These are phyloP conservation scores for Heteropelma amictum DNA, from an alignment of 2,888 invertebrate species.

Conservation along the genomic window DNA sequence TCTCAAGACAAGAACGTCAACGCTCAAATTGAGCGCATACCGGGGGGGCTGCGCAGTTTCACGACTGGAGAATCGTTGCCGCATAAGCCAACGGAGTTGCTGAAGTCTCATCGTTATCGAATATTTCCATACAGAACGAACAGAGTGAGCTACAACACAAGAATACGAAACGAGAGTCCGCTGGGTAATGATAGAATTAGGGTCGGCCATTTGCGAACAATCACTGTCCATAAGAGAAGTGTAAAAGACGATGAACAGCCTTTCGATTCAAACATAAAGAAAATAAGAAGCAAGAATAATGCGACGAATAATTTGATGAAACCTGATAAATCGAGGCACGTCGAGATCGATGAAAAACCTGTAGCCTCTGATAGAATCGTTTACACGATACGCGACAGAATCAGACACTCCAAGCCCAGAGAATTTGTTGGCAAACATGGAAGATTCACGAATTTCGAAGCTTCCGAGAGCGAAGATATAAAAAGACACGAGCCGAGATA, in stretches of 20 bases:
- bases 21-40: constrained; percentile 17
- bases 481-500: too few species aligned
- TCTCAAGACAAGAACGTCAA: constrained; percentile 9
- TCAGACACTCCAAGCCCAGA: constrained; percentile 61
- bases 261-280: constrained; percentile 1
- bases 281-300: background rate
- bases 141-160: constrained; percentile 52
- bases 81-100: constrained; percentile 19
- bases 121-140: constrained; percentile 53
- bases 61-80: constrained; percentile 30
- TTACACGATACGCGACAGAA: constrained; percentile 64
- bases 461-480: too few species aligned
- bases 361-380: constrained; percentile 52
- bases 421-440: constrained; percentile 58
- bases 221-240: constrained; percentile 59
- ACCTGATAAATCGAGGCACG: background rate
- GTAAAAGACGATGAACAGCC: constrained; percentile 22
- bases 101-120: constrained; percentile 21
- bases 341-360: background rate
- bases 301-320: background rate
- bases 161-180: constrained; percentile 38
- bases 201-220: constrained; percentile 54
- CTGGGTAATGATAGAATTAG: constrained; percentile 21
- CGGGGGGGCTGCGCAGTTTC: constrained; percentile 31
- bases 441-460: constrained; percentile 52